A percentile compares a stretch with the other conserved stretches of the same genome.
phyloP scores from a whole-genome alignment of 1,140 invertebrate species.

The Drosophila chauvacae region DNA sequence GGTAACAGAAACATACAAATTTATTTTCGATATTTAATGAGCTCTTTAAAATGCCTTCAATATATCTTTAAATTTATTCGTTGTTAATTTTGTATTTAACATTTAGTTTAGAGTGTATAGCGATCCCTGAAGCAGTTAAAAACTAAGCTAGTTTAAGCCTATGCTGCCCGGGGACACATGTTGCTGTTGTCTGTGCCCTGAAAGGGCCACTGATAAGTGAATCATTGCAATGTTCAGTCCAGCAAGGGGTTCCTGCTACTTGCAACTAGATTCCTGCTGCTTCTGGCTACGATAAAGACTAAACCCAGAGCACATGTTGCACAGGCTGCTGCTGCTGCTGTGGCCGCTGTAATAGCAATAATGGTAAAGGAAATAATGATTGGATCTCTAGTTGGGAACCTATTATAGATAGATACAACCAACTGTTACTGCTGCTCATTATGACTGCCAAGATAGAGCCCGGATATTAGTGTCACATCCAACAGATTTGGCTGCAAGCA shows the following conservation, averaged over 20 bases:
- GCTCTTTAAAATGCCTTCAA: too few species aligned
- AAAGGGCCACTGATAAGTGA: slow-evolving; percentile 42
- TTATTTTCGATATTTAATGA: too few species aligned
- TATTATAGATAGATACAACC: slow-evolving; percentile 41
- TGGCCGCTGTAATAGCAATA: slow-evolving; percentile 22
- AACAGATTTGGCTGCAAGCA: slow-evolving; percentile 76
- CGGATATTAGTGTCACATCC: slow-evolving; percentile 81
- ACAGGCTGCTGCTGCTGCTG: slow-evolving; percentile 19
- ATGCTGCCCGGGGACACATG: slow-evolving; percentile 22
- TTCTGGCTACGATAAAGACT: slow-evolving; percentile 18
- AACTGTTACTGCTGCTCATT: slow-evolving; percentile 55
- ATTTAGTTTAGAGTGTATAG: neutral
- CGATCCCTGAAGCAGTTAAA: slow-evolving; percentile 28
- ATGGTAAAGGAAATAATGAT: slow-evolving; percentile 44
- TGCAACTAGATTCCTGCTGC: slow-evolving; percentile 32
- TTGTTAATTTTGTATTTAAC: neutral
- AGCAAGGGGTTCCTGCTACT: slow-evolving; percentile 7
- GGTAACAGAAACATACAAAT: too few species aligned
- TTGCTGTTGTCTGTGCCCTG: slow-evolving; percentile 19
- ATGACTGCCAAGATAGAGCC: slow-evolving; percentile 50
- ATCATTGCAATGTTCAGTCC: slow-evolving; percentile 26
- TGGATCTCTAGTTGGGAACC: slow-evolving; percentile 36
- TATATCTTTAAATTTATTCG: too few species aligned
- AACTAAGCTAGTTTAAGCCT: slow-evolving; percentile 43
- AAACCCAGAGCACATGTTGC: slow-evolving; percentile 42